These are phyloP conservation scores for Struthio camelus DNA, from an alignment of 2,113 vertebrate species.

Conservation along the genomic window DNA sequence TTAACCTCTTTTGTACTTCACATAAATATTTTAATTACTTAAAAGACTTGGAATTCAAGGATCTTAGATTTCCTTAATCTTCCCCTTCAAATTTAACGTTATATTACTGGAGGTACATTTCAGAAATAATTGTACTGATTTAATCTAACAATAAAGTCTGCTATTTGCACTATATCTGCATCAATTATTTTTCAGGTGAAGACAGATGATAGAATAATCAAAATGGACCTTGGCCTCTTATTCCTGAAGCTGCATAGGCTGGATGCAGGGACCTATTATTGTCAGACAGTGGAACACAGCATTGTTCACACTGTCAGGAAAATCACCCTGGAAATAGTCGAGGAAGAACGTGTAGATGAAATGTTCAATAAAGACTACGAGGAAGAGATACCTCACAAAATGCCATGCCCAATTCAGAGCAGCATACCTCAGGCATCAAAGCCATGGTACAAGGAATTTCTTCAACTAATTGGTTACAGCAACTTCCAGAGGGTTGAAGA, in stretches of 20 bases:
- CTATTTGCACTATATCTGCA: not conserved
- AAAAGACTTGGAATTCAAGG: not conserved
- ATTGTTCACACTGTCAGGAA: constrained; percentile 89
- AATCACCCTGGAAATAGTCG: constrained; percentile 86
- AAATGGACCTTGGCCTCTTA: constrained; percentile 90
- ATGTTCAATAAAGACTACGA: constrained; percentile 76
- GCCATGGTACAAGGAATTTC: constrained; percentile 96
- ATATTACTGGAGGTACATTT: not conserved
- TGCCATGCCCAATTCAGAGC: constrained; percentile 75
- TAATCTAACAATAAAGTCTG: not conserved
- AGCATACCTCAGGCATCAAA: constrained; percentile 73
- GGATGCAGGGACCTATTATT: constrained; percentile 91
- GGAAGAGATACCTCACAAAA: constrained; percentile 75
- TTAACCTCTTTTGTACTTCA: not conserved
- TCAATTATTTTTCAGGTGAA: constrained; percentile 77
- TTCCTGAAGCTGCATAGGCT: constrained; percentile 82
- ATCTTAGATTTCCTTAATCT: not conserved
- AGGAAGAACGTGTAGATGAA: constrained; percentile 82
- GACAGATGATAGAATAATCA: constrained; percentile 85
- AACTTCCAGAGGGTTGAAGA: constrained; percentile 94
- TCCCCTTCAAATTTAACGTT: not conserved
- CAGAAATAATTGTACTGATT: not conserved
- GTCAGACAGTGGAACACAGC: constrained; percentile 92
- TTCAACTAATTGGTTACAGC: constrained; percentile 93
- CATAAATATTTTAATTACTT: not conserved